Evolutionary conservation across 2,797 vertebrate genomes (phyloP), one percentile per base, ranked within the genome.

Genomic region (Sebastes oblongus): DNA sequence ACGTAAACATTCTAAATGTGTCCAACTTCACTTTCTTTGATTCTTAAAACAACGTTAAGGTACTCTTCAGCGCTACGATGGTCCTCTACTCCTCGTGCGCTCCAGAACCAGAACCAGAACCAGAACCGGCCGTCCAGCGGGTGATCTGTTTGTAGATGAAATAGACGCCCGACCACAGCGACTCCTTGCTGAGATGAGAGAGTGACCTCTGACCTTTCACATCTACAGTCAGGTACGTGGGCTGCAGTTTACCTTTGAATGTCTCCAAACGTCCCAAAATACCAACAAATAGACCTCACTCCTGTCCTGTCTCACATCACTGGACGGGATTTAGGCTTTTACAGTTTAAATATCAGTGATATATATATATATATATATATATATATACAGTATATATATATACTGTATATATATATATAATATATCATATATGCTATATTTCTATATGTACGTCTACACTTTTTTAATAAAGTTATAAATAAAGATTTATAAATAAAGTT

Each of bases 141-240:
- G 7, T 8, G 50, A 29, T 16, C 20, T 56, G 55, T 85, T 80
- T 83, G 83, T 78, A 83, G 83, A 80, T 85, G 42, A 81, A 78
- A 70, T 8, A 56, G 70, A 61, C 27, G 10, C n/a, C 24, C 2
- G 0, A 6, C 4, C 66, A 6, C 75, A 22, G n/a, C 1, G 60
- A 70, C 42, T 1, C 59, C 78, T 46, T n/a, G 5, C 61, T 4
- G 81, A 79, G 78, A 88, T 83, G 75, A 86, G 60, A 79, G n/a
- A 0, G 27, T 52, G 66, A 80, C n/a, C 79, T 66, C 20, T 59
- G 70, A 82, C 80, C 58, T 75, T 75, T 83, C 29, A 27, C 34
- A 70, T 25, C 75, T 60, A 65, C 74, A 61, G 74, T 85, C 80
- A 20, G 66, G 30, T 22, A 1, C 4, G 56, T 75, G 58, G 69